Evolutionary conservation across 2,113 vertebrate genomes (phyloP).

Genomic region (Zosterops japonicus): DNA sequence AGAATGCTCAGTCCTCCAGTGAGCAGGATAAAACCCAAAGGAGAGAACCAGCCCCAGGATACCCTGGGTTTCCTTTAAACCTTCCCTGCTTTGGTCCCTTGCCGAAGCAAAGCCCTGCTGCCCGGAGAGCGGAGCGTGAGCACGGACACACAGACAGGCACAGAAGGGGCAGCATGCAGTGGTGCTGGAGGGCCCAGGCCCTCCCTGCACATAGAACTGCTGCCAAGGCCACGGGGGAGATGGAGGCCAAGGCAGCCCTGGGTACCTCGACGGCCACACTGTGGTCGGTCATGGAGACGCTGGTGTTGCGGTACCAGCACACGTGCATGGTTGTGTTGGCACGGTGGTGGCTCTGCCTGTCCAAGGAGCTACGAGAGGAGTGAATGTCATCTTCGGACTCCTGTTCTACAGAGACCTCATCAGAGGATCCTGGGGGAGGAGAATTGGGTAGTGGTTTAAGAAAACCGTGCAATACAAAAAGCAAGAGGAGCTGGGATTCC

Average conservation of each 20-base stretch:
- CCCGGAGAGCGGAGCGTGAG: rapidly evolving
- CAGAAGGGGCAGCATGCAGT: not conserved
- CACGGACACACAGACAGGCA: not conserved
- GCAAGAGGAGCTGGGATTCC: not conserved
- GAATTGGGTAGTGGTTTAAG: slow-evolving; percentile 39
- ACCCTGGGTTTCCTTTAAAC: not conserved
- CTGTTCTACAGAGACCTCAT: slow-evolving; percentile 86
- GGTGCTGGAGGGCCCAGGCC: rapidly evolving
- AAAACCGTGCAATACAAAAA: not conserved
- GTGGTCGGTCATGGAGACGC: slow-evolving; percentile 93
- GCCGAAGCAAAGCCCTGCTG: not conserved
- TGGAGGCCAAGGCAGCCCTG: not conserved
- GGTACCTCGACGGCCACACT: slow-evolving; percentile 91
- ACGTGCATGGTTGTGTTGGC: slow-evolving; percentile 93
- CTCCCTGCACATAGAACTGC: not conserved
- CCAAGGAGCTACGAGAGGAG: slow-evolving; percentile 81
- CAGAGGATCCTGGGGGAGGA: slow-evolving; percentile 83
- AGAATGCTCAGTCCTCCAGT: not conserved
- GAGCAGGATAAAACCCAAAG: not conserved
- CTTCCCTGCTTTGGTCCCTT: not conserved
- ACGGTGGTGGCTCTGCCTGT: slow-evolving; percentile 86
- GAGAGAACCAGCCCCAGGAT: not conserved
- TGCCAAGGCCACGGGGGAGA: not conserved
- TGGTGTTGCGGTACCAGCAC: slow-evolving; percentile 96
- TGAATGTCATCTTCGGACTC: slow-evolving; percentile 87